Conservation (phyloP, 2,113 vertebrate species). For the Pteruthius melanotis region DNA sequence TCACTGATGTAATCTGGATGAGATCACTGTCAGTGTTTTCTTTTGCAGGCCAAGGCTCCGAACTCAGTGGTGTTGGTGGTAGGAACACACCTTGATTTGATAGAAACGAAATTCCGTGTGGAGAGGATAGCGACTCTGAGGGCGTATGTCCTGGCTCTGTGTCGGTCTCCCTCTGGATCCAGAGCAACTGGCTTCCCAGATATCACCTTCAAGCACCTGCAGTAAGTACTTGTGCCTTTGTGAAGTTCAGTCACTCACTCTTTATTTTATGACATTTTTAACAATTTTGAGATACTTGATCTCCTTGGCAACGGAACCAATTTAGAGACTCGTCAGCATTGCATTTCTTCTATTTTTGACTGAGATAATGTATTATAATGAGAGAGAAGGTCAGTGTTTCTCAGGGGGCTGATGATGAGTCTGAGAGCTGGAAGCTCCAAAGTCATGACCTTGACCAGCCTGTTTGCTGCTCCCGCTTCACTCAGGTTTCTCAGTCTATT, state of each 20-base stretch:
- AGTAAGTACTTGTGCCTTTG: slow-evolving; percentile 74
- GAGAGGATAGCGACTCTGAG: slow-evolving; percentile 91
- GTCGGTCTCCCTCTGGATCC: slow-evolving; percentile 89
- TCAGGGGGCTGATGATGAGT: neutral
- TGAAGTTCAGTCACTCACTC: neutral
- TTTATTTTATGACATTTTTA: slow-evolving; percentile 9
- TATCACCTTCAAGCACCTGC: slow-evolving; percentile 90
- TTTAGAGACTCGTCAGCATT: neutral
- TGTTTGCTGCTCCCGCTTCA: neutral
- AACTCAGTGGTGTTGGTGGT: slow-evolving; percentile 92
- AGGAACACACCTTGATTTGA: slow-evolving; percentile 94
- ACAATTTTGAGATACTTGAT: slow-evolving; percentile 4
- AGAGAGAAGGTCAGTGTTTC: neutral
- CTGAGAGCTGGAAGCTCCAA: neutral
- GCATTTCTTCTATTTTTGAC: slow-evolving; percentile 22
- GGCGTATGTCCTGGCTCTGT: slow-evolving; percentile 90
- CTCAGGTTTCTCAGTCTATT: neutral
- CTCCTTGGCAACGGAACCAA: slow-evolving; percentile 24
- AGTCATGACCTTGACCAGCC: neutral
- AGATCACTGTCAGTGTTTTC: neutral
- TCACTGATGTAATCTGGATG: neutral
- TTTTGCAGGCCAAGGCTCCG: slow-evolving; percentile 86
- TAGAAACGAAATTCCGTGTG: slow-evolving; percentile 89
- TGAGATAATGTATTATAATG: neutral
- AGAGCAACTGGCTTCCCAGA: slow-evolving; percentile 91